These are phyloP conservation scores for Zosterops pallidus DNA, from an alignment of 2,113 vertebrate species.

Conservation along the genomic window DNA sequence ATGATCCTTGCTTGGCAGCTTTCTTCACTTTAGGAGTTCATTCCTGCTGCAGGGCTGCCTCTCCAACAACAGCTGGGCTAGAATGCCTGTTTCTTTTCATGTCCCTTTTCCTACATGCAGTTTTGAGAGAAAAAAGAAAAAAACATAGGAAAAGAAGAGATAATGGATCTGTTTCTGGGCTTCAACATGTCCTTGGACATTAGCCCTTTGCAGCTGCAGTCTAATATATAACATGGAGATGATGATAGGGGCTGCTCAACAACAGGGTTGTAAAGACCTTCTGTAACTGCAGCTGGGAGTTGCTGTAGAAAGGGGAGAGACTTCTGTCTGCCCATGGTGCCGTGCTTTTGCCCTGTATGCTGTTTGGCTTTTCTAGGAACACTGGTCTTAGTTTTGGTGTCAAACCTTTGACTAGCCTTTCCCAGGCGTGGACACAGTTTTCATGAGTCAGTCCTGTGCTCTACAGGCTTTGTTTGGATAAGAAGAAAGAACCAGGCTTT, in stretches of 20 bases:
- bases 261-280: neutral
- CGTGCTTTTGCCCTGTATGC: neutral
- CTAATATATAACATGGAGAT: neutral
- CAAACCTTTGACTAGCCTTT: fast-evolving
- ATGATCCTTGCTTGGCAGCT: neutral
- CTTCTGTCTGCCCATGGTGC: neutral
- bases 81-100: neutral
- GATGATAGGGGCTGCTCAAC: neutral
- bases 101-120: neutral
- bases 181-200: neutral
- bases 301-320: neutral
- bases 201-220: neutral
- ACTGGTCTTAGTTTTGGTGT: neutral
- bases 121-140: neutral
- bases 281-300: neutral
- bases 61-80: neutral
- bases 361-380: neutral
- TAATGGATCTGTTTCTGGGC: neutral
- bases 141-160: neutral
- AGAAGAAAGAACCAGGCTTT: neutral
- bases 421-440: neutral
- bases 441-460: neutral
- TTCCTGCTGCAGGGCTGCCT: neutral
- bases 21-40: neutral
- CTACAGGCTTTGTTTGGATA: neutral